A percentile compares a stretch with the other conserved stretches of the same genome.
These are phyloP conservation scores for Vesta saturnalis DNA, from an alignment of 2,888 invertebrate genomes.

Conservation along the genomic window DNA sequence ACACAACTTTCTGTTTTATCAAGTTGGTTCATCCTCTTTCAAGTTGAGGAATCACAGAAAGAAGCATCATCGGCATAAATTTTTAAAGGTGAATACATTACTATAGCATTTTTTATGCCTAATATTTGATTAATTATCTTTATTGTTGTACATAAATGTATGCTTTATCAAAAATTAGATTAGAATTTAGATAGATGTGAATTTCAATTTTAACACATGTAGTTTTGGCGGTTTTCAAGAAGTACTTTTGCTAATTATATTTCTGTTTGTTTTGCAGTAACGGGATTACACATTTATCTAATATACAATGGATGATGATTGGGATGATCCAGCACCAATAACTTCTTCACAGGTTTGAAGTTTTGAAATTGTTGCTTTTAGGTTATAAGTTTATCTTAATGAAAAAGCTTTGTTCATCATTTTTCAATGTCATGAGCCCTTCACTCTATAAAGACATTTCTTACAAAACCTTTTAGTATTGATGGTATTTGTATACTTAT, in stretches of 20 bases:
- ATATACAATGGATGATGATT: conserved; percentile 67
- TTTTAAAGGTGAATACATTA: too few relatives aligned
- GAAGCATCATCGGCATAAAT: too few relatives aligned
- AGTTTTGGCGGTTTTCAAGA: neutral
- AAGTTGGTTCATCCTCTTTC: neutral
- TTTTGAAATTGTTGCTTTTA: neutral
- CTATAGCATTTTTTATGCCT: too few relatives aligned
- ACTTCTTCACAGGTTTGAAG: conserved; percentile 16
- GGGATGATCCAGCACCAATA: conserved; percentile 64
- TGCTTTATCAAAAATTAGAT: too few relatives aligned
- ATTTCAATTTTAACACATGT: neutral
- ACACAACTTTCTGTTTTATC: neutral
- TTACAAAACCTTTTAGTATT: too few relatives aligned
- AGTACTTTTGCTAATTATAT: neutral
- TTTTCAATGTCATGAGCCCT: neutral
- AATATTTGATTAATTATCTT: too few relatives aligned
- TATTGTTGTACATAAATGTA: too few relatives aligned
- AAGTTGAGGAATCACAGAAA: neutral
- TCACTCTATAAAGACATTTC: too few relatives aligned
- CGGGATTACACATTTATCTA: too few relatives aligned
- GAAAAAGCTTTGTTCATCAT: neutral
- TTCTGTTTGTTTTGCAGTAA: neutral
- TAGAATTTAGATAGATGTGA: too few relatives aligned
- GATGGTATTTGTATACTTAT: too few relatives aligned
- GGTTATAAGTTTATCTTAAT: conserved; percentile 5